Percentiles rank a stretch among this genome's conserved stretches.
Conservation (phyloP, 92 coral and sea anemone genomes). For the Plumapathes pennacea region DNA sequence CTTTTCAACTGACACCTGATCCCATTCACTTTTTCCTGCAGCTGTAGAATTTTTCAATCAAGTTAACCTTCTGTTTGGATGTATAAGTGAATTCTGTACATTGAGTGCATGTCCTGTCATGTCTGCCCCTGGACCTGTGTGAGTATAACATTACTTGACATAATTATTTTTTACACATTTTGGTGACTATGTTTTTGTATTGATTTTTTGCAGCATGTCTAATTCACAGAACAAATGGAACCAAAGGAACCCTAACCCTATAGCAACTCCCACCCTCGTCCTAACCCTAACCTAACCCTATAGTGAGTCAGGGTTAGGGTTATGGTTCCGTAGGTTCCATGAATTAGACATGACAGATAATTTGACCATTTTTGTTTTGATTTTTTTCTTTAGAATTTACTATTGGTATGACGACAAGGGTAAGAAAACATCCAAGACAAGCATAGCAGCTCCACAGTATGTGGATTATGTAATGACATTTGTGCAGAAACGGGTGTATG, state of each 20-base stretch:
- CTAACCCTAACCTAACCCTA: not conserved
- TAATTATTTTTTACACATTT: not conserved
- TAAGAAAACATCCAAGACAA: conserved; percentile 73
- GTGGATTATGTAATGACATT: conserved; percentile 94
- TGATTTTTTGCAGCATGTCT: not conserved
- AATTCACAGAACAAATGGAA: too few relatives aligned
- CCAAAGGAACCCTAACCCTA: too few relatives aligned
- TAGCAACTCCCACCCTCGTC: not conserved
- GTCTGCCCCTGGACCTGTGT: conserved; percentile 97
- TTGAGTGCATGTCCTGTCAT: conserved; percentile 80
- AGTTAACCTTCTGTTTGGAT: conserved; percentile 85
- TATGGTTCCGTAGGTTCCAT: too few relatives aligned
- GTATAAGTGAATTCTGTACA: conserved; percentile 89
- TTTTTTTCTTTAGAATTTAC: conserved; percentile 60
- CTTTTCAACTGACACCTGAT: too few relatives aligned
- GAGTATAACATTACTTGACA: too few relatives aligned
- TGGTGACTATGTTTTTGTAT: not conserved
- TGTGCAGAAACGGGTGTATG: conserved; percentile 89
- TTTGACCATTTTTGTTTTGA: too few relatives aligned
- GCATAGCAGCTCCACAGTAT: conserved; percentile 92
- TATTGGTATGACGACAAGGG: conserved; percentile 96
- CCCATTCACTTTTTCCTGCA: conserved; percentile 5
- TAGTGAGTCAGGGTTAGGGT: too few relatives aligned
- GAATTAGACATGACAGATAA: too few relatives aligned
- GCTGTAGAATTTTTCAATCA: conserved; percentile 91